Evolutionary conservation across 1,140 invertebrate species (phyloP).

Genomic region (Melitaea cinxia): DNA sequence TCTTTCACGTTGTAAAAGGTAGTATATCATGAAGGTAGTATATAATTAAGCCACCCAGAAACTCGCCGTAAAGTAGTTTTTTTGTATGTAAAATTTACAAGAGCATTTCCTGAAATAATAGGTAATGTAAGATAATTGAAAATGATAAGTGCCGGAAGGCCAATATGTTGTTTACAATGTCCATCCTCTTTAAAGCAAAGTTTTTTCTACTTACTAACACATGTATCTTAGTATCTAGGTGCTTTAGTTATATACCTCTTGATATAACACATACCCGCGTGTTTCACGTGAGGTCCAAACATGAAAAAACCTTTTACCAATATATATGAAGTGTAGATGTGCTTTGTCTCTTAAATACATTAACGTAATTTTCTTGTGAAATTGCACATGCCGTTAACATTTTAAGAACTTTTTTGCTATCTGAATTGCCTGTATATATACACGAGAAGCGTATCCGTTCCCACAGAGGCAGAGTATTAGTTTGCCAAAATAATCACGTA

Average conservation of each 20-base stretch:
- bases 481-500: slow-evolving; percentile 67
- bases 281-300: slow-evolving; percentile 22
- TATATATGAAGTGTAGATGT: slow-evolving; percentile 3
- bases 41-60: background rate
- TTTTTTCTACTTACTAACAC: too few species aligned
- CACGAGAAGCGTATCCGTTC: slow-evolving; percentile 53
- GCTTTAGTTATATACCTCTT: slow-evolving; percentile 14
- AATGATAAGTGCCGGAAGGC: background rate
- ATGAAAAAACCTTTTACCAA: background rate
- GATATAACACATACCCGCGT: slow-evolving; percentile 1
- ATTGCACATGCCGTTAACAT: slow-evolving; percentile 29
- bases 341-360: slow-evolving; percentile 15
- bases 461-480: slow-evolving; percentile 43
- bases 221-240: background rate
- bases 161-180: too few species aligned
- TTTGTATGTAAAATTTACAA: background rate
- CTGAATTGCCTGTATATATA: slow-evolving; percentile 41
- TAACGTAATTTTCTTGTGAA: slow-evolving; percentile 15
- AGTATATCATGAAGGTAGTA: background rate
- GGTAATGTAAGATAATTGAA: too few species aligned
- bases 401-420: slow-evolving; percentile 45
- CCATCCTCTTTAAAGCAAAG: too few species aligned
- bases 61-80: background rate
- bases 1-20: background rate
- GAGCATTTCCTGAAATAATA: background rate